Evolutionary conservation across 1,140 invertebrate genomes (phyloP).

Genomic region (Pemphigus obesinymphae): DNA sequence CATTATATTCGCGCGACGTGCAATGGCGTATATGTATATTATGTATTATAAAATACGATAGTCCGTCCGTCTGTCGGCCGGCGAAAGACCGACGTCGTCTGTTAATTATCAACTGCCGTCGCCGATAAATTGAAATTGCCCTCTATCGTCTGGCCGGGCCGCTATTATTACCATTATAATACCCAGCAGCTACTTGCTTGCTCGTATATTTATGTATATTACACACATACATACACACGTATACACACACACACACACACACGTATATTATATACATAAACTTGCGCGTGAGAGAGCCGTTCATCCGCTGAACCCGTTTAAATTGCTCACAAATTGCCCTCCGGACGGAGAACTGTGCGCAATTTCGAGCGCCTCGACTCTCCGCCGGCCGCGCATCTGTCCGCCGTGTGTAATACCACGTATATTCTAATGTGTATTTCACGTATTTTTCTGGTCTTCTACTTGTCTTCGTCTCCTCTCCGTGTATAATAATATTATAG

Average conservation of each 20-base stretch:
- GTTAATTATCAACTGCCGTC: constrained; percentile 19
- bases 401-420: neutral
- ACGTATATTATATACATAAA: neutral
- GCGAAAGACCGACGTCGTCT: neutral
- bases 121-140: constrained; percentile 27
- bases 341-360: neutral
- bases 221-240: neutral
- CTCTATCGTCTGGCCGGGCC: neutral
- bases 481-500: neutral
- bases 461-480: neutral
- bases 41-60: neutral
- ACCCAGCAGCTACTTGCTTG: neutral
- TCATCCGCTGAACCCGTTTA: constrained; percentile 17
- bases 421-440: neutral
- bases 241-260: neutral
- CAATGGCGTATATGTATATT: neutral
- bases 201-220: neutral
- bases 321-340: constrained; percentile 30
- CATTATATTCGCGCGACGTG: neutral
- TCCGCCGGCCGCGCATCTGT: neutral
- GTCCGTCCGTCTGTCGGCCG: neutral
- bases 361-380: neutral
- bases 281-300: constrained; percentile 18
- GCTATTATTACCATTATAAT: constrained; percentile 4
- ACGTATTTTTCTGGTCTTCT: neutral